phyloP scores from a whole-genome alignment of 2,888 invertebrate genomes.

The Physocephala rufipes region DNA sequence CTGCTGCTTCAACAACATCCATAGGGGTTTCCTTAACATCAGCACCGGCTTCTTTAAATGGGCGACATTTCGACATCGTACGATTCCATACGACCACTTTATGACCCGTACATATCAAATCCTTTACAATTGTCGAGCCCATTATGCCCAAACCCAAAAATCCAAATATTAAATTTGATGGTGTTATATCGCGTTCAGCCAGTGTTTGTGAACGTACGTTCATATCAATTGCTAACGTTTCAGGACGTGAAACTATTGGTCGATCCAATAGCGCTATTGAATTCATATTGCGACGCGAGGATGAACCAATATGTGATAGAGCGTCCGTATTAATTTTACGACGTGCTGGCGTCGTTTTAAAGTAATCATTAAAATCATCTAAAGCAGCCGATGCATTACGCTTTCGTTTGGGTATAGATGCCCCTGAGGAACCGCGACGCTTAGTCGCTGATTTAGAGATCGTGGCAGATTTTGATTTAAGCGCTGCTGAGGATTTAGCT shows the following conservation, averaged over 20 bases:
- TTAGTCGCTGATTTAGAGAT: conserved; percentile 51
- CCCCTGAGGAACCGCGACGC: conserved; percentile 50
- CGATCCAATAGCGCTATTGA: conserved; percentile 63
- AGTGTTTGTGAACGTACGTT: conserved; percentile 79
- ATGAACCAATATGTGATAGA: conserved; percentile 50
- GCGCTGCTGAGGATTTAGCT: conserved; percentile 43
- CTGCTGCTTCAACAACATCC: conserved; percentile 90
- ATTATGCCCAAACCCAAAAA: conserved; percentile 96
- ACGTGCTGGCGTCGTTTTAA: conserved; percentile 51
- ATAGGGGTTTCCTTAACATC: conserved; percentile 87
- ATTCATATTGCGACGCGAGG: conserved; percentile 57
- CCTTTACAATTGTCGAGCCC: conserved; percentile 95
- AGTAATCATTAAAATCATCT: conserved; percentile 47
- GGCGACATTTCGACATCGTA: conserved; percentile 85
- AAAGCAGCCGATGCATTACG: conserved; percentile 67
- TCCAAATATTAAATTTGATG: conserved; percentile 89
- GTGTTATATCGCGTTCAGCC: conserved; percentile 84
- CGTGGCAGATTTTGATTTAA: conserved; percentile 39
- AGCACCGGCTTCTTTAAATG: conserved; percentile 88
- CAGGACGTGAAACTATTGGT: conserved; percentile 68
- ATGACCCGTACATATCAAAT: conserved; percentile 92
- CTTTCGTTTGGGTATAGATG: conserved; percentile 64
- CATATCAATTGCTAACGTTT: conserved; percentile 80
- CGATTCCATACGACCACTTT: conserved; percentile 95
- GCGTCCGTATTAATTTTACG: conserved; percentile 56